phyloP scores from a whole-genome alignment of 2,113 vertebrate species.

The Callithrix jacchus region DNA sequence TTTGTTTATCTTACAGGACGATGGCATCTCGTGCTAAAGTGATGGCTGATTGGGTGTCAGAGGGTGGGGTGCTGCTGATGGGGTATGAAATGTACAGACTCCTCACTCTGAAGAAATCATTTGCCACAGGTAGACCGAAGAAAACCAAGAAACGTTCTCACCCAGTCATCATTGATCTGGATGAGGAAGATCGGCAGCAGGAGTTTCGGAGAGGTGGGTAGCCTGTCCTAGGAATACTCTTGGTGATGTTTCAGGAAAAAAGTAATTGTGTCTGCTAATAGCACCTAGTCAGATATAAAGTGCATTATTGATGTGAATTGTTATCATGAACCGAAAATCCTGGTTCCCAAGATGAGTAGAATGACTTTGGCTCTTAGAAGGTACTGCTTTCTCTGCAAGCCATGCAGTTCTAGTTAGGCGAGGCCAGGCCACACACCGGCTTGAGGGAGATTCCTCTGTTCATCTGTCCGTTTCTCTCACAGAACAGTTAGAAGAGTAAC shows the following conservation, averaged over 20 bases:
- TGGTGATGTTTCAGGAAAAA: neutral
- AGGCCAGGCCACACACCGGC: neutral
- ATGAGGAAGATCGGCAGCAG: constrained; percentile 98
- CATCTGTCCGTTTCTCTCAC: neutral
- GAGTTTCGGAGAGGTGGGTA: constrained; percentile 95
- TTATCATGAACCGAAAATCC: neutral
- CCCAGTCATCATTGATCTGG: constrained; percentile 98
- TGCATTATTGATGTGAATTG: neutral
- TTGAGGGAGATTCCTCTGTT: neutral
- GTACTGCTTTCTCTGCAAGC: neutral
- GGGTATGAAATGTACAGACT: constrained; percentile 99
- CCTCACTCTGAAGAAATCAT: constrained; percentile 98
- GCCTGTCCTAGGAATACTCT: neutral
- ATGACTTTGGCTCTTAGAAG: neutral
- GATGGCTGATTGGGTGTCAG: constrained; percentile 94
- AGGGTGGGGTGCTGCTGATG: constrained; percentile 97
- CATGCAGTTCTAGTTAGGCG: neutral
- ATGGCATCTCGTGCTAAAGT: constrained; percentile 96
- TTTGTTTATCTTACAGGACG: constrained; percentile 85
- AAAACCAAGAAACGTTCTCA: constrained; percentile 96
- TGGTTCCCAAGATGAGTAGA: neutral
- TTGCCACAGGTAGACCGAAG: constrained; percentile 96
- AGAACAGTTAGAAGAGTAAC: neutral
- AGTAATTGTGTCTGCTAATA: neutral
- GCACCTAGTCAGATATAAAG: neutral